phyloP scores from a whole-genome alignment of 1,140 invertebrate species.

The Acromyrmex charruanus region DNA sequence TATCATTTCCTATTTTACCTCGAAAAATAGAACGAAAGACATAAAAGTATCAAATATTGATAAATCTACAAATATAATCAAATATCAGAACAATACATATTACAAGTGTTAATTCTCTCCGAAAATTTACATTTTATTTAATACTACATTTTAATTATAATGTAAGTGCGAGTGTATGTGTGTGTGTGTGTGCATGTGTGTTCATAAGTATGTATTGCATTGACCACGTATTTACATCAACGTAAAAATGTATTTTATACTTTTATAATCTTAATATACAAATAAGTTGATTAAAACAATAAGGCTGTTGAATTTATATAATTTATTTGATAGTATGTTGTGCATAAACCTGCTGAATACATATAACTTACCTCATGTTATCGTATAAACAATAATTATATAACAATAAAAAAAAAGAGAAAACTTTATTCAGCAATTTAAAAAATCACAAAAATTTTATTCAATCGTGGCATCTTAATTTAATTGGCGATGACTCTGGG shows the following conservation, averaged over 20 bases:
- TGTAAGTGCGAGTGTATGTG: background rate
- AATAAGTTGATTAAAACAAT: conserved; percentile 7
- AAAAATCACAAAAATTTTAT: background rate
- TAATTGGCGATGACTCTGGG: conserved; percentile 58
- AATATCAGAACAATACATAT: background rate
- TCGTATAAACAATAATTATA: background rate
- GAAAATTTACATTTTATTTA: background rate
- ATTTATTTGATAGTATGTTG: conserved; percentile 14
- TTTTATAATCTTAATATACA: background rate
- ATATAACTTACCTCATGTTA: conserved; percentile 67
- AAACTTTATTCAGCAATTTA: conserved; percentile 13
- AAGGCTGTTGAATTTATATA: background rate
- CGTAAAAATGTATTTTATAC: background rate
- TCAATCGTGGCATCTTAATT: background rate
- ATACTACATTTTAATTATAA: background rate
- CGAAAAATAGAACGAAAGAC: background rate
- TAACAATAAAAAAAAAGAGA: background rate
- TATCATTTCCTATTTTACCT: background rate
- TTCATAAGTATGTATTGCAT: background rate
- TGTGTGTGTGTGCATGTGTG: background rate
- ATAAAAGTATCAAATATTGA: background rate
- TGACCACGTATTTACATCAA: background rate
- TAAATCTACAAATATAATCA: background rate
- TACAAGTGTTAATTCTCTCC: background rate
- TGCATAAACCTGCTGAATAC: conserved; percentile 25